phyloP scores from a whole-genome alignment of 2,888 invertebrate genomes.

The Cistogaster globosa region DNA sequence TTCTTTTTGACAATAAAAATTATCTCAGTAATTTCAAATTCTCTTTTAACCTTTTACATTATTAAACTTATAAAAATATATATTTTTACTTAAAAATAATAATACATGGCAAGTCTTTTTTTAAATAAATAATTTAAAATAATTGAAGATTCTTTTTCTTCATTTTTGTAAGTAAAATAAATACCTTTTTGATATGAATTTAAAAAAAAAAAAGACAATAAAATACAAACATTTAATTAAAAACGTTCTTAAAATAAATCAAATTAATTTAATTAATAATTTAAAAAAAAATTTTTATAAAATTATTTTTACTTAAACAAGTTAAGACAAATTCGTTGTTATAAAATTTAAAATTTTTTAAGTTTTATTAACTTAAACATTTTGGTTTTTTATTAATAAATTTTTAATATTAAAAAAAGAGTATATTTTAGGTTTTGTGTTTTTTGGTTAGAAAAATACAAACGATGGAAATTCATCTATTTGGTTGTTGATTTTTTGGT shows the following conservation, averaged over 20 bases:
- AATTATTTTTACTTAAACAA: not conserved
- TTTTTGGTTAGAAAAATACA: not conserved
- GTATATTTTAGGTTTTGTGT: not conserved
- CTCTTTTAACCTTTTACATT: not conserved
- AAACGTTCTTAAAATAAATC: not conserved
- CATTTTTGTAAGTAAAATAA: not conserved
- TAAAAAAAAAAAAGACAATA: not conserved
- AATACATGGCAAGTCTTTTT: conserved; percentile 54
- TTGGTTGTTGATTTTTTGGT: conserved; percentile 28
- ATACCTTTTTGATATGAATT: not conserved
- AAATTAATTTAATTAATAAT: not conserved
- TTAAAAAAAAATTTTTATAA: not conserved
- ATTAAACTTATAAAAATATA: not conserved
- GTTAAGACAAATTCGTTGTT: conserved; percentile 59
- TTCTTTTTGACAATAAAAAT: not conserved
- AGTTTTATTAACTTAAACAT: not conserved
- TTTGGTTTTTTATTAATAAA: not conserved
- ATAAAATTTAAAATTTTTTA: conserved; percentile 43
- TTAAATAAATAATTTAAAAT: conserved; percentile 2
- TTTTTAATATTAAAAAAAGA: not conserved
- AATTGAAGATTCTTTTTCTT: not conserved
- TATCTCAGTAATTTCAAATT: not conserved
- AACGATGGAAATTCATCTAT: conserved; percentile 25
- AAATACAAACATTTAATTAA: not conserved
- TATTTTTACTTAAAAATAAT: conserved; percentile 50